Conservation (phyloP, 2,797 vertebrate species). For the Trichosurus vulpecula region DNA sequence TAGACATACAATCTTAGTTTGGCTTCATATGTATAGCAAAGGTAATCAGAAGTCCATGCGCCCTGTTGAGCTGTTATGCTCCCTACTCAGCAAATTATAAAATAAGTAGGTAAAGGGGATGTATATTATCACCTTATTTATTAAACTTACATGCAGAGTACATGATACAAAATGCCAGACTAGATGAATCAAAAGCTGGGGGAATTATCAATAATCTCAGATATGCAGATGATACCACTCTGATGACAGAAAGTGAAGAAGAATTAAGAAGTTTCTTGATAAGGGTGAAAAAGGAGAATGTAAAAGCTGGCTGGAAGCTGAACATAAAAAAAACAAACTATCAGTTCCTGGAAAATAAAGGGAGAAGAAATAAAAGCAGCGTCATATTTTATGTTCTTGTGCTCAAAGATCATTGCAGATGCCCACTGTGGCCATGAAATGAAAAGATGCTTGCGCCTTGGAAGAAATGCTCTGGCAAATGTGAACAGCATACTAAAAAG, state of each 20-base stretch:
- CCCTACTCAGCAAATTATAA: not conserved
- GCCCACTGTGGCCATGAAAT: not conserved
- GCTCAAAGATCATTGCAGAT: not conserved
- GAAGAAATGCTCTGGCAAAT: not conserved
- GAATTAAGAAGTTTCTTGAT: not conserved
- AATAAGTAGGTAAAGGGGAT: not conserved
- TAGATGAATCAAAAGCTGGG: not conserved
- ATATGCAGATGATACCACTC: not conserved
- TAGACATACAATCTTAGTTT: constrained; percentile 27
- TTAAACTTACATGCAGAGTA: not conserved
- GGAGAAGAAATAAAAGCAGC: not conserved
- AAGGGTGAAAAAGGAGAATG: not conserved
- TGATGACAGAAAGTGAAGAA: not conserved
- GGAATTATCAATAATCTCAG: not conserved
- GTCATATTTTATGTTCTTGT: not conserved
- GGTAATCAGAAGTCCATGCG: not conserved
- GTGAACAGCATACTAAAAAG: not conserved
- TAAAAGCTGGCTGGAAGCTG: not conserved
- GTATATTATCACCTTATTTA: not conserved
- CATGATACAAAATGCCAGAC: not conserved
- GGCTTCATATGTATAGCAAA: not conserved
- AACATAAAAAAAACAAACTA: not conserved
- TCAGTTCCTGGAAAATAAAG: not conserved
- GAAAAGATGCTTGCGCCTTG: not conserved
- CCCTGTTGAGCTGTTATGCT: not conserved